Evolutionary conservation across 2,113 vertebrate species (phyloP).

Genomic region (Mohoua ochrocephala): DNA sequence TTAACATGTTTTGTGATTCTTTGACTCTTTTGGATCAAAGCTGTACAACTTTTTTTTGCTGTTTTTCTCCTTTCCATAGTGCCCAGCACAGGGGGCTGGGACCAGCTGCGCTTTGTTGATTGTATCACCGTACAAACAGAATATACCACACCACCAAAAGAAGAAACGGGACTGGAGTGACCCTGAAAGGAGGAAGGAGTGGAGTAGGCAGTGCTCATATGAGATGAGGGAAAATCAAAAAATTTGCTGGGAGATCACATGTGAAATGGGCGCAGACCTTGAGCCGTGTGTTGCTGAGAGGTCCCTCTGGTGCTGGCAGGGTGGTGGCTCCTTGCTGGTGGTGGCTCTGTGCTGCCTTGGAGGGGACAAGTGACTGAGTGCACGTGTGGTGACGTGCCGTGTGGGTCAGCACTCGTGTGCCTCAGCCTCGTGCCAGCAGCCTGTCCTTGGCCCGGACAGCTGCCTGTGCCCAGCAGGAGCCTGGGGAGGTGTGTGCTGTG

Average conservation of each 20-base stretch:
- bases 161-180: not conserved
- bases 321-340: rapidly evolving
- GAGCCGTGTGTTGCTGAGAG: rapidly evolving
- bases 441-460: rapidly evolving
- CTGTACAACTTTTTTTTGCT: not conserved
- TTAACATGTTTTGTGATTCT: not conserved
- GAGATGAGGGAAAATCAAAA: not conserved
- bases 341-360: not conserved
- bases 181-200: not conserved
- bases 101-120: not conserved
- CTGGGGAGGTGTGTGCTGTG: rapidly evolving
- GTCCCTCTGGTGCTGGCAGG: rapidly evolving
- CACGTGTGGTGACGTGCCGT: rapidly evolving
- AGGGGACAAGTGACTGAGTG: rapidly evolving
- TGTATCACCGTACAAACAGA: not conserved
- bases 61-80: not conserved
- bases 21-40: not conserved
- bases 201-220: rapidly evolving
- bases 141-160: not conserved
- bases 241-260: not conserved
- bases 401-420: rapidly evolving
- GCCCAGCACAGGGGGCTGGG: not conserved
- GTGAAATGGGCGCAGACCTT: not conserved
- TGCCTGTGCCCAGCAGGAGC: not conserved
- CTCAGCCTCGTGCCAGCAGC: rapidly evolving